Base-by-base conservation (phyloP, 2,888 invertebrate species). In the Pseudoips prasinana region DNA sequence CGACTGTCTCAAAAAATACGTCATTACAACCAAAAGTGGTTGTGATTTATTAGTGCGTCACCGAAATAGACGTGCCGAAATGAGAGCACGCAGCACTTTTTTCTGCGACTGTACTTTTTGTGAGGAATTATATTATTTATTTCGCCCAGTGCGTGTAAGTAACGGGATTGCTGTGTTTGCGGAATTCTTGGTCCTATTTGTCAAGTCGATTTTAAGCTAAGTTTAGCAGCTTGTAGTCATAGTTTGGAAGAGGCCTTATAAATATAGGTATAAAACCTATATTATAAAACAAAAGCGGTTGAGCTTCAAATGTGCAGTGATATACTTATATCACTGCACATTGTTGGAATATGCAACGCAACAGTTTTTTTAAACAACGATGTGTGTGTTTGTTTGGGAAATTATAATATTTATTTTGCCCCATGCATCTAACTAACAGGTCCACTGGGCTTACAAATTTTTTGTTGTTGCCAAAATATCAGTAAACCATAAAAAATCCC, bases 1-100 rank as follows among this genome's bases (percentile, higher is more conserved):
- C 64, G 49, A 56, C 60, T 62, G 71, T 68, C 46, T 68, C 73
- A 76, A 82, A 86, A 85, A 84, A 72, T 78, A 68, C 75, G 73
- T 79, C 82, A 78, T 84, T 83, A 85, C 73, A 62, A 57, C 85
- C 83, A 66, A 78, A 86, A 65, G 75, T 59, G 84, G 84, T 23
- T 64, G 63, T 80, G 86, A 86, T 86, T 86, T 87, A 87, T 86
- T 81, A 71, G 79, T 75, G 73, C 69, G 69, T 77, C 77, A 63
- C 39, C 42, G 35, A 63, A 74, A 80, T 86, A 86, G 86, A 83
- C 80, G 68, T 76, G 41, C 66, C 38, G 66, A 67, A 79, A 77
- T 69, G 73, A 61, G 81, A 78, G 74, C 81, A 72, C 52, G 44
- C 53, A 55, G 55, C 55, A 62, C 61, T 68, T 65, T 67, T 65